Conservation (phyloP, 2,888 invertebrate species). For the Mayetiola destructor region DNA sequence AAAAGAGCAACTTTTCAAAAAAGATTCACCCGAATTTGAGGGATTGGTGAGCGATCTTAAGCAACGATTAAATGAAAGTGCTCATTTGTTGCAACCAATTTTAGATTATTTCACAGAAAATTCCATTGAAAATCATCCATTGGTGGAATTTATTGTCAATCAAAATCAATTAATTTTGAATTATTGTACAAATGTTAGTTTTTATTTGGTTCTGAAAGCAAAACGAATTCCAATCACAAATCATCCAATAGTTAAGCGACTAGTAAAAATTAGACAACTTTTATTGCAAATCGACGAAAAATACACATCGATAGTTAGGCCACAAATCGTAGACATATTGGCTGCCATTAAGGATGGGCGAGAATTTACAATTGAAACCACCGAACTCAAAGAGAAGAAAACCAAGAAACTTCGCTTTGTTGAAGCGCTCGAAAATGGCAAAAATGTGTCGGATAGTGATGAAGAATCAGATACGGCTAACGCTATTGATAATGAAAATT, state of each 20-base stretch:
- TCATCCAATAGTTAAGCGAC: conserved; percentile 79
- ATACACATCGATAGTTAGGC: conserved; percentile 50
- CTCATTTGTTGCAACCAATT: conserved; percentile 51
- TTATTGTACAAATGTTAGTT: conserved; percentile 73
- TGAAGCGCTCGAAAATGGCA: conserved; percentile 10
- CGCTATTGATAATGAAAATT: conserved; percentile 27
- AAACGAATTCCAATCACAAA: conserved; percentile 54
- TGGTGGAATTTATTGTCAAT: conserved; percentile 54
- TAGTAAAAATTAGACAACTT: conserved; percentile 66
- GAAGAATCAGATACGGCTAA: conserved; percentile 29
- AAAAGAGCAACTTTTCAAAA: conserved; percentile 58
- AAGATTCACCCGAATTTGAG: conserved; percentile 77
- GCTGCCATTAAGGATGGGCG: conserved; percentile 37
- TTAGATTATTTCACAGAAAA: conserved; percentile 46
- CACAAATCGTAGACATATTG: conserved; percentile 50
- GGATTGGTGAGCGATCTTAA: conserved; percentile 66
- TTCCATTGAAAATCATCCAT: conserved; percentile 40
- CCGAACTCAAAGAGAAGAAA: conserved; percentile 20
- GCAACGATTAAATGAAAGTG: conserved; percentile 50
- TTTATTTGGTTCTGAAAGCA: conserved; percentile 72
- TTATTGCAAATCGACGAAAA: conserved; percentile 56
- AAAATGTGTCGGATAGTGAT: background rate
- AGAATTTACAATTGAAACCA: conserved; percentile 30
- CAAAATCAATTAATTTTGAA: conserved; percentile 57
- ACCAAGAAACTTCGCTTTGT: conserved; percentile 18